Base-by-base conservation (phyloP, 2,888 invertebrate species). In the Drosophila atroscutellata region DNA sequence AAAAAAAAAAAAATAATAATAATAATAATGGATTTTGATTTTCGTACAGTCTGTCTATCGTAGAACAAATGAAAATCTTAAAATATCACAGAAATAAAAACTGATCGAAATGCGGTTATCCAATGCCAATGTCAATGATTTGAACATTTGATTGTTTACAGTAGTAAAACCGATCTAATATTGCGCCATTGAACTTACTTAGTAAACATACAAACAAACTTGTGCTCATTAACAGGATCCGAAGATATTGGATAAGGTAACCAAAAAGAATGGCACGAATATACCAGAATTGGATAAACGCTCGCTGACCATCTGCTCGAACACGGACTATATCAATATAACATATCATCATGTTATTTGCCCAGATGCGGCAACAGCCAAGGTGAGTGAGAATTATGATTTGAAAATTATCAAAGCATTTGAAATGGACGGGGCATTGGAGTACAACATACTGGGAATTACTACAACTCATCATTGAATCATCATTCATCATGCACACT, bases 291-390 rank as follows among this genome's bases (percentile, higher is more conserved):
- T 99, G 77, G 99, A 99, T 89, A 98, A 98, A 75, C 97, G 98
- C 92, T 98, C 99, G 7, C 94, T 99, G 57, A 99, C 99, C 72
- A 98, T 99, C 91, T 99, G 99, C 94, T 98, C 98, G 91, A 99
- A 99, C 15, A 97, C 98, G 20, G 99, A 99, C 94, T 97, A 99
- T 93, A 99, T 99, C 92, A 99, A 99, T 94, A 98, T 99, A 92
- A 98, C 97, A 94, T 99, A 99, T 93, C 98, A 99, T 91, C 99
- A 99, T 93, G 97, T 99, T 86, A 97, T 99, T 74, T 99, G 98
- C 92, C 97, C 98, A 18, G 98, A 98, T 94, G 95, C 97, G 24
- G 97, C 96, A 78, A 97, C 97, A 26, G 99, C 99, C 52, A 98
- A 98, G 96, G 99, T 99, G 94, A 93, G 83, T 36, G n/a, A 36